A percentile compares a stretch with the other conserved stretches of the same genome.
These are phyloP conservation scores for Acanthosepion esculentum DNA, from an alignment of 2,888 invertebrate species.

Conservation along the genomic window DNA sequence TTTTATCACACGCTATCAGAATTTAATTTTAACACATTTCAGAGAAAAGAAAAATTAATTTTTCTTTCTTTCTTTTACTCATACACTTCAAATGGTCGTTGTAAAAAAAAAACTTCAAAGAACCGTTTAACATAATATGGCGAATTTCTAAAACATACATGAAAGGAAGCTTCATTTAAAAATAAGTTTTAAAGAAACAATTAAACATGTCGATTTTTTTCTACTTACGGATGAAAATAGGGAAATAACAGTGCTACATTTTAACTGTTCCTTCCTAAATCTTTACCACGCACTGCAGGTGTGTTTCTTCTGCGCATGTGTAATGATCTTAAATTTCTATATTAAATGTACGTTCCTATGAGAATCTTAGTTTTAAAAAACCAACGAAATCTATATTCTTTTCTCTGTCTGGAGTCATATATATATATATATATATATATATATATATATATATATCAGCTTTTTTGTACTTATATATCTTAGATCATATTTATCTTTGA, in stretches of 20 bases:
- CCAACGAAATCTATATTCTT: not conserved
- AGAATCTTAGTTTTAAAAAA: not conserved
- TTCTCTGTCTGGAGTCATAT: not conserved
- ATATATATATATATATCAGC: not conserved
- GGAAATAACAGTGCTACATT: not conserved
- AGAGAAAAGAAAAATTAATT: not conserved
- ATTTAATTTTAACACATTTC: not conserved
- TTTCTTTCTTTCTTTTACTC: not conserved
- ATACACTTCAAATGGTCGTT: too few relatives aligned
- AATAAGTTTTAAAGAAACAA: slow-evolving; percentile 6
- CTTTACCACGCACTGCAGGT: not conserved
- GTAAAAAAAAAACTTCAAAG: not conserved
- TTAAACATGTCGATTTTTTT: not conserved
- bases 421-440: not conserved
- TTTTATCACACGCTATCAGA: not conserved
- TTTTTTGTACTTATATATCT: too few relatives aligned
- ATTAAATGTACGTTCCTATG: not conserved
- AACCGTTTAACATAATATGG: not conserved
- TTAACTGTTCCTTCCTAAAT: not conserved
- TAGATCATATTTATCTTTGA: not conserved
- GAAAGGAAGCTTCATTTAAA: not conserved
- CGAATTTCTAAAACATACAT: not conserved
- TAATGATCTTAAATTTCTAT: not conserved
- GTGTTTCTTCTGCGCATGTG: not conserved
- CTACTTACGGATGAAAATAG: not conserved